Evolutionary conservation across 2,113 vertebrate species (phyloP), one percentile per base, ranked within the genome.

Genomic region (Lathamus discolor): DNA sequence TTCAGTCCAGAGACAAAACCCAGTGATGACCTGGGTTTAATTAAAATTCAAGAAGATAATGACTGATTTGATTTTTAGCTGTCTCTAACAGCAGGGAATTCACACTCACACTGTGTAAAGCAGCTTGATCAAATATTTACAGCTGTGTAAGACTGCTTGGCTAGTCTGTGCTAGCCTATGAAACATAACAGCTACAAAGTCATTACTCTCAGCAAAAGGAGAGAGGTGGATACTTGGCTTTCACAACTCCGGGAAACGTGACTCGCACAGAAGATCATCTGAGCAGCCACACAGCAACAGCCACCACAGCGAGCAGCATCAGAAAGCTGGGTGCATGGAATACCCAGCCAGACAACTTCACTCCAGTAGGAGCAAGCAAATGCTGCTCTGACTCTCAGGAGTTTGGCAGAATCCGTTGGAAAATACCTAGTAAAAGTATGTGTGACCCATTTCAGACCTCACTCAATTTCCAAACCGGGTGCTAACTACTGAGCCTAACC

Each of bases 271-370:
- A 79, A 76, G 64, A 11, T 14, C 9, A 10, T 23, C 76, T 13
- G 25, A 83, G 49, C 48, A 44, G 70, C n/a, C 63, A 43, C 7
- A 41, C 5, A 11, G 61, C 1, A 4, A 73, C 28, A 69, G 43
- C 39, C 25, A 20, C 43, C 12, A 7, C 33, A 55, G 33, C 3
- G 10, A 43, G 37, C 19, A 5, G 7, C 0, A 0, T 37, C 10
- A 69, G 54, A 57, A 51, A 43, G 28, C 44, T 35, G 70, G 31
- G 13, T 31, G 17, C 3, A 11, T 0, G 11, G 11, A 0, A 3
- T 7, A 29, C 24, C 44, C 63, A 41, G 7, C 31, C 37, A 28
- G 41, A 59, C 7, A 55, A 23, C 51, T 86, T 57, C 37, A 8
- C 29, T 15, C 11, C 19, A 16, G 35, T 6, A 5, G 1, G 43